Percentiles rank a stretch among this genome's conserved stretches.
These are phyloP conservation scores for Nyctibius grandis DNA, from an alignment of 2,797 vertebrate species.

Conservation along the genomic window DNA sequence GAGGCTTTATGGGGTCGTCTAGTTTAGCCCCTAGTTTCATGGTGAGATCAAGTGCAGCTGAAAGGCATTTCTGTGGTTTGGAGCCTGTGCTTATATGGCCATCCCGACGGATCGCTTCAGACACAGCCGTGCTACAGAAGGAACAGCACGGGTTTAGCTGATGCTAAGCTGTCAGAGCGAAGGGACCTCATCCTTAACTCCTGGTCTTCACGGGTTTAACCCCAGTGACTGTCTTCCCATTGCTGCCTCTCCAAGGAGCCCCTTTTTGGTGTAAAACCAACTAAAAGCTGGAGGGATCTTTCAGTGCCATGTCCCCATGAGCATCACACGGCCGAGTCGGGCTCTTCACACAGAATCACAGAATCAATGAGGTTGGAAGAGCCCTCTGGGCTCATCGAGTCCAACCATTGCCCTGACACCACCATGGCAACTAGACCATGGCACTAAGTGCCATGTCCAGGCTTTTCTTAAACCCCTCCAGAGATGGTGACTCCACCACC, in stretches of 20 bases:
- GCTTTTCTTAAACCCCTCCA: no score
- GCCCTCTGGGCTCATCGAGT: no score
- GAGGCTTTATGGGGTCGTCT: neutral
- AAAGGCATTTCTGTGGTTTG: conserved; percentile 24
- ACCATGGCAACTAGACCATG: no score
- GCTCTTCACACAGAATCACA: no score
- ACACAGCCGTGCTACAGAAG: neutral
- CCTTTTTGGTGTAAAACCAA: neutral
- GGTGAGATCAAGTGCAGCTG: conserved; percentile 13
- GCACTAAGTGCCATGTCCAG: no score
- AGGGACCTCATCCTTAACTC: neutral
- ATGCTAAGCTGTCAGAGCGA: neutral
- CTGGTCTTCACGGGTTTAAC: neutral
- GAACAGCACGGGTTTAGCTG: neutral
- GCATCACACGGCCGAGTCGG: fast-evolving
- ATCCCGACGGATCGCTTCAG: neutral
- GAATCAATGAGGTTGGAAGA: no score
- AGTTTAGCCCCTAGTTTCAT: neutral
- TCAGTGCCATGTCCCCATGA: neutral
- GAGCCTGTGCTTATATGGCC: conserved; percentile 36
- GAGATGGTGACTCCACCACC: no score
- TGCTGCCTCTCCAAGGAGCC: neutral
- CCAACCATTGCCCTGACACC: no score
- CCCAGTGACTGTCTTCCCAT: neutral
- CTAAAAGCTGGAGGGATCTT: neutral